phyloP scores from a whole-genome alignment of 2,888 invertebrate genomes.

The Chorisops tibialis region DNA sequence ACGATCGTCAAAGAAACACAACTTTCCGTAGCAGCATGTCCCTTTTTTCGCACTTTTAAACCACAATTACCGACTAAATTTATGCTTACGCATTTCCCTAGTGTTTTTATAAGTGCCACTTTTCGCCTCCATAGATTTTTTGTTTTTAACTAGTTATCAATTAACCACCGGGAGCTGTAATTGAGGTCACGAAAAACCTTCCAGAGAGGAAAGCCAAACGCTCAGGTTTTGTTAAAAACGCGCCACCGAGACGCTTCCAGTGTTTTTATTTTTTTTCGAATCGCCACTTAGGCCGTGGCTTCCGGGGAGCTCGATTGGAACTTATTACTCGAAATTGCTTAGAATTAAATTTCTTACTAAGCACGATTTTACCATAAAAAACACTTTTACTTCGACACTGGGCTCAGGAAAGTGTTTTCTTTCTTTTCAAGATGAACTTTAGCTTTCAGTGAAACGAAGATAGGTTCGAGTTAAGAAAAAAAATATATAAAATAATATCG shows the following conservation, averaged over 20 bases:
- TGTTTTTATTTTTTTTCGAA: conserved; percentile 14
- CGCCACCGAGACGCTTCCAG: conserved; percentile 6
- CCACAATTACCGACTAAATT: too few relatives aligned
- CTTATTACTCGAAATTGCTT: conserved; percentile 21
- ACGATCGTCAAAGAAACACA: too few relatives aligned
- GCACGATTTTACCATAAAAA: conserved; percentile 29
- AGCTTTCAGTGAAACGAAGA: conserved; percentile 11
- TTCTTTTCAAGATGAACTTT: conserved; percentile 9
- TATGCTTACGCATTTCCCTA: too few relatives aligned
- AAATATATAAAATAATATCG: too few relatives aligned
- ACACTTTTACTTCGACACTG: conserved; percentile 29
- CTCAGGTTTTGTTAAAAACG: conserved; percentile 8
- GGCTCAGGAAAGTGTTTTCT: conserved; percentile 14
- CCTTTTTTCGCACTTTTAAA: too few relatives aligned
- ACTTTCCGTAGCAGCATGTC: too few relatives aligned
- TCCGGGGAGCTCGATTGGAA: conserved; percentile 22
- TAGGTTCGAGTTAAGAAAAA: too few relatives aligned
- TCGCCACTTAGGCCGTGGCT: conserved; percentile 6
- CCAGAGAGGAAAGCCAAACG: conserved; percentile 29
- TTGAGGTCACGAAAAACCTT: conserved; percentile 33
- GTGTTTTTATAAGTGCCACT: too few relatives aligned
- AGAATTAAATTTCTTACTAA: conserved; percentile 30
- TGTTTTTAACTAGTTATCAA: background rate
- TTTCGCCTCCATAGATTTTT: too few relatives aligned
- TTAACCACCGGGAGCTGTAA: conserved; percentile 23